phyloP scores from a whole-genome alignment of 2,113 vertebrate genomes.

The human (Homo sapiens) region DNA sequence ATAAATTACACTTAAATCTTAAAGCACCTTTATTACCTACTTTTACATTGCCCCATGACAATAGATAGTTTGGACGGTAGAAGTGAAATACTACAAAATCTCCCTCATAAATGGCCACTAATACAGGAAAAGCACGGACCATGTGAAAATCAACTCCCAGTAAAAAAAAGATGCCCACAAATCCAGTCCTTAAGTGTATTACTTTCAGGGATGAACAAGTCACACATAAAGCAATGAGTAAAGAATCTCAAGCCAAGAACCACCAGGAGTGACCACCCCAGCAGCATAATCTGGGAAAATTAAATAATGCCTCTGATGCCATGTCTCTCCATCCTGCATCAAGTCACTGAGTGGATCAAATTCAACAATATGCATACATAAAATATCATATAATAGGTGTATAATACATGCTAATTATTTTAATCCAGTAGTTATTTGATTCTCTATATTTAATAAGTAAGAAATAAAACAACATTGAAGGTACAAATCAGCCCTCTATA shows the following conservation, averaged over 20 bases:
- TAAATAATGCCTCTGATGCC: not conserved
- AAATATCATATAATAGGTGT: not conserved
- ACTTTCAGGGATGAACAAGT: not conserved
- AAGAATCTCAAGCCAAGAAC: not conserved
- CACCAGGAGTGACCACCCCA: rapidly evolving
- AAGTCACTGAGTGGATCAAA: not conserved
- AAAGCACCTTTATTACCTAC: not conserved
- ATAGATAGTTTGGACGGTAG: not conserved
- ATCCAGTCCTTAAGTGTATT: not conserved
- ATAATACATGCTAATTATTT: not conserved
- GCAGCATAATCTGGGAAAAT: not conserved
- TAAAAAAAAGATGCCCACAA: not conserved
- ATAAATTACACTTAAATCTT: not conserved
- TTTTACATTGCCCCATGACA: not conserved
- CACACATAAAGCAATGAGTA: not conserved
- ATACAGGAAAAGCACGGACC: not conserved
- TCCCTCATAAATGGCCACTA: not conserved
- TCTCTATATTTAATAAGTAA: not conserved
- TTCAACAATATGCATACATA: not conserved
- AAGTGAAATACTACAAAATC: not conserved
- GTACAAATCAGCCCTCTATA: not conserved
- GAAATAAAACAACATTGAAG: not conserved
- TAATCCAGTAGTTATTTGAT: not conserved
- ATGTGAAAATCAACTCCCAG: not conserved
- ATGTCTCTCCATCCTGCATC: not conserved